Conservation (phyloP, 2,888 invertebrate species). For the Agrilus mali region DNA sequence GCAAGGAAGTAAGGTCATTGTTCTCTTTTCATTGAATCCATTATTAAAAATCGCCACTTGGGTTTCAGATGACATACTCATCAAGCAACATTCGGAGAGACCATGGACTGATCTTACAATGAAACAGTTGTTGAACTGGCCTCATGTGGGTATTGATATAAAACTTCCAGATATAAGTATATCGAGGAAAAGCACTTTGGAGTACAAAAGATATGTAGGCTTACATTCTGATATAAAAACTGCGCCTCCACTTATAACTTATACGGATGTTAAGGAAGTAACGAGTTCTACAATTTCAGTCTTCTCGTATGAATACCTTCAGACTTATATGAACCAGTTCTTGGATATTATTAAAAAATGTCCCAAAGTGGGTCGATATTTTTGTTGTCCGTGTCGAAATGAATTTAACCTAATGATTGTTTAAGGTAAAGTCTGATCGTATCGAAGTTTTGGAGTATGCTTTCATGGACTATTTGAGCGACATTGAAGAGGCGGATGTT, state of each 20-base stretch:
- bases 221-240: constrained; percentile 5
- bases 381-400: too few relatives aligned
- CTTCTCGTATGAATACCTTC: constrained; percentile 11
- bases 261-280: constrained; percentile 7
- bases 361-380: constrained; percentile 4
- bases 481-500: constrained; percentile 10
- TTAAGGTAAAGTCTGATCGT: constrained; percentile 7
- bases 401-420: neutral
- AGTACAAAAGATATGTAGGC: constrained; percentile 12
- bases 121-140: constrained; percentile 12
- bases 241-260: constrained; percentile 4
- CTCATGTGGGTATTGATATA: constrained; percentile 11
- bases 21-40: too few relatives aligned
- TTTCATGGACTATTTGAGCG: constrained; percentile 11
- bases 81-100: constrained; percentile 12
- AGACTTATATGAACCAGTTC: constrained; percentile 12
- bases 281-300: constrained; percentile 1
- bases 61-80: constrained; percentile 10
- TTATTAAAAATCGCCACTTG: neutral
- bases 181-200: constrained; percentile 9
- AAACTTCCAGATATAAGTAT: constrained; percentile 12
- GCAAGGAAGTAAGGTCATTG: constrained; percentile 6
- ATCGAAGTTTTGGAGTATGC: constrained; percentile 6
- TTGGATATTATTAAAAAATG: constrained; percentile 2
- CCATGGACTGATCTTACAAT: constrained; percentile 10